Evolutionary conservation across 2,888 invertebrate genomes (phyloP).

Genomic region (Scelioninae gen. 1): DNA sequence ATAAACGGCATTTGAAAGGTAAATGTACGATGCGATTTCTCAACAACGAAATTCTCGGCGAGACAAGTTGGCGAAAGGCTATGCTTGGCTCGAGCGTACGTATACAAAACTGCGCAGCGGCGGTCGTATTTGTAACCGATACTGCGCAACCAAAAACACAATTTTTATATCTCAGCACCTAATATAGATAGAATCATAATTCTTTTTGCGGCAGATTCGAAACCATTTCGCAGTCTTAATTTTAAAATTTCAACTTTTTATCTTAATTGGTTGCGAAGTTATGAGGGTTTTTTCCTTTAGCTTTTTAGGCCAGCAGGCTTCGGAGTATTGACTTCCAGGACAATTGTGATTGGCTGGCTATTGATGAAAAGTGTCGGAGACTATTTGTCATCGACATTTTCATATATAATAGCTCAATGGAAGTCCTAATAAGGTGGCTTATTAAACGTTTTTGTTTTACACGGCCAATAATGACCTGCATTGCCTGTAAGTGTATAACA

Average conservation of each 20-base stretch:
- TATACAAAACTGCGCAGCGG: constrained; percentile 83
- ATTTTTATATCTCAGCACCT: constrained; percentile 75
- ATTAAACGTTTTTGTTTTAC: neutral
- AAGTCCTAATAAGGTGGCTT: neutral
- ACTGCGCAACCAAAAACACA: constrained; percentile 77
- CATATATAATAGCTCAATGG: neutral
- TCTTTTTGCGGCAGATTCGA: constrained; percentile 72
- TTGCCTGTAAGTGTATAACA: too few relatives aligned
- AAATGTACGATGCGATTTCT: constrained; percentile 62
- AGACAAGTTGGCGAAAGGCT: constrained; percentile 78
- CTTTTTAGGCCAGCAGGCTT: constrained; percentile 9
- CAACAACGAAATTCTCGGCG: constrained; percentile 51
- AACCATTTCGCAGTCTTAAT: constrained; percentile 78
- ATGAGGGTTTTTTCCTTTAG: constrained; percentile 30
- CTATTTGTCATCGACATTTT: constrained; percentile 24
- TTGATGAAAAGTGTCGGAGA: constrained; percentile 5
- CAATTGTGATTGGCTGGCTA: constrained; percentile 20
- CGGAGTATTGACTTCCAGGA: constrained; percentile 8
- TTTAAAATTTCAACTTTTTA: constrained; percentile 55
- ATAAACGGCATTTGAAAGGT: constrained; percentile 65
- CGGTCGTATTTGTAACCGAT: constrained; percentile 59
- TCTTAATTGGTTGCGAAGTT: constrained; percentile 9
- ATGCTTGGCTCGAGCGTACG: constrained; percentile 82
- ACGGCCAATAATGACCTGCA: too few relatives aligned
- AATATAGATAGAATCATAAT: constrained; percentile 62